Base-by-base conservation (phyloP, 2,888 invertebrate species). In the Chrysomela aeneicollis region DNA sequence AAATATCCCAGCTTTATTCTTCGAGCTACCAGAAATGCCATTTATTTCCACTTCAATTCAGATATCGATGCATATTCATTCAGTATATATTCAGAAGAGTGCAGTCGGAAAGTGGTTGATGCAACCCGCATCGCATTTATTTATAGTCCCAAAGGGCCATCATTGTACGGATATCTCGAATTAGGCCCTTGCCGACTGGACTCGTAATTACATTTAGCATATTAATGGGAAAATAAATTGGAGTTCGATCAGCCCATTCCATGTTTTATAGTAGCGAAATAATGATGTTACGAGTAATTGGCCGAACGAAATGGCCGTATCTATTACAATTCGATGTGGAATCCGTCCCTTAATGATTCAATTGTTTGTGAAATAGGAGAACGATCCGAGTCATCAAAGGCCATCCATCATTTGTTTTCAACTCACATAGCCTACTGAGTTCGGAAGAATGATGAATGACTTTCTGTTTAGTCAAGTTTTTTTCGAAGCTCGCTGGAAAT, bases 171-270 rank as follows among this genome's bases (percentile, higher is more conserved):
- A 72, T 70, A 72, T 67, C 62, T 61, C 61, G 66, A 70, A 71
- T 70, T 70, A 68, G 67, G 68, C 71, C 72, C 68, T 71, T 63
- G 69, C 64, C 68, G 71, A 70, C 73, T 71, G 61, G 69, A 62
- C 69, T 65, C 51, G 72, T 76, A 76, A 77, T 77, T 77, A 76
- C 76, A 76, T 77, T 76, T 73, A 76, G 73, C 74, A 77, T 77
- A 76, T 75, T 77, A 76, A 77, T 77, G 76, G 74, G 75, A 74
- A 76, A 76, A 77, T 77, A 77, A 77, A 77, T 77, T 76, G 76
- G 68, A 74, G 66, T 76, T 74, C 74, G 75, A 77, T 77, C 75
- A 73, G 70, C 75, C 73, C 71, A 69, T 74, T 74, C 64, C 57
- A 26, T 57, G 57, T 57, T 57, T 57, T 57, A 57, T 57, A 57